Evolutionary conservation across 2,113 vertebrate species (phyloP), one percentile per base, ranked within the genome.

Genomic region (Cygnus atratus): DNA sequence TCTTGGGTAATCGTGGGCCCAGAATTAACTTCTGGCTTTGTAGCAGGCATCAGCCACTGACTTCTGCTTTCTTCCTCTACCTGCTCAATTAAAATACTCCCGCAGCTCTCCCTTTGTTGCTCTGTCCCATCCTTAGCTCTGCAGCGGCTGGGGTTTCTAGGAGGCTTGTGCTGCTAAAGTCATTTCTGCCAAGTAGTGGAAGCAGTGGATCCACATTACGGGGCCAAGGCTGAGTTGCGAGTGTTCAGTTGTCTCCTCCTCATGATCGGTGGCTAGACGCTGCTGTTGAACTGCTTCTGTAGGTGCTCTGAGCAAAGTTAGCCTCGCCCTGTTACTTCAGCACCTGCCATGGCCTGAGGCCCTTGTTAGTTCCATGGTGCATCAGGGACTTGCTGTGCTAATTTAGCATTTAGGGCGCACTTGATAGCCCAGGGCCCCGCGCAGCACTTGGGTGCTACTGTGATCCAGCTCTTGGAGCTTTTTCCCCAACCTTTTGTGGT

Each of bases 1-100:
- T 91, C 88, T 91, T 39, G 73, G 88, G 76, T 95, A 93, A 78
- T 13, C 52, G 78, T 92, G 88, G 88, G 93, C 84, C 95, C 90
- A 81, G 71, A 95, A 86, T 82, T 93, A 94, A 81, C 88, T 88
- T 85, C 35, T 63, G 1, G 37, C 79, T 96, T 88, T 77, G 79
- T 90, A 93, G 92, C 94, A 90, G 92, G 65, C 37, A 57, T 88
- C 88, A 74, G 84, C 65, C 67, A 63, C 91, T 87, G 86, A 87
- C 92, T 92, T 84, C 87, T 89, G 79, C 88, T 72, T 88, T 43
- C 43, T 65, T 86, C 68, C 54, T 84, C 81, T 89, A 58, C 81
- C 87, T 43, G 81, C 80, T 94, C 70, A 58, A 92, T 91, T 95
- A 68, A 82, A 89, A 82, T 95, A 85, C 39, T 84, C 72, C 79